These are phyloP conservation scores for Silurus meridionalis DNA, from an alignment of 2,113 vertebrate species.

Conservation along the genomic window DNA sequence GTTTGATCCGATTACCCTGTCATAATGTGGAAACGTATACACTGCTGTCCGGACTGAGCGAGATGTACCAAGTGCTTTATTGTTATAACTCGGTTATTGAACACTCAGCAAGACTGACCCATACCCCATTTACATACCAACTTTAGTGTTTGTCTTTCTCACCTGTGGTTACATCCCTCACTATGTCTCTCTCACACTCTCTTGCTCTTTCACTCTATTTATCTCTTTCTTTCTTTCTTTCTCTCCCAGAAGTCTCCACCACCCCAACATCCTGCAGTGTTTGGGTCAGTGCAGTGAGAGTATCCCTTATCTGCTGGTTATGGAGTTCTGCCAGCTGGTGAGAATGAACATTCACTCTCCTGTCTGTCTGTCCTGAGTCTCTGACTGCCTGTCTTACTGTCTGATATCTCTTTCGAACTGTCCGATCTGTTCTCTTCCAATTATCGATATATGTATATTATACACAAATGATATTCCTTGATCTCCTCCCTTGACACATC, in stretches of 20 bases:
- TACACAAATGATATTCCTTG: background rate
- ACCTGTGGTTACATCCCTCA: background rate
- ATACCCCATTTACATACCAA: constrained; percentile 39
- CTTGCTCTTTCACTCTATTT: background rate
- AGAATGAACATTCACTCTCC: constrained; percentile 48
- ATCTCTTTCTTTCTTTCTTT: background rate
- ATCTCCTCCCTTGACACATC: background rate
- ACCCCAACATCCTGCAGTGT: constrained; percentile 90
- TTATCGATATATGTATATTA: background rate
- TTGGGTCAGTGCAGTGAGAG: constrained; percentile 86
- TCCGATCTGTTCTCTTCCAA: background rate
- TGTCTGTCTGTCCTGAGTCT: background rate
- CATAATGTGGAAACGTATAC: background rate
- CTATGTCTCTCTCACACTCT: background rate
- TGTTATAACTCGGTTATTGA: constrained; percentile 23
- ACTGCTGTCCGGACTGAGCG: background rate
- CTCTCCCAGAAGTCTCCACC: constrained; percentile 80
- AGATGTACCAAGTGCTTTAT: background rate
- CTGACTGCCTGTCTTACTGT: background rate
- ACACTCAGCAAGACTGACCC: constrained; percentile 36
- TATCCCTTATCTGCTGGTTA: constrained; percentile 86
- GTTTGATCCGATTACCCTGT: background rate
- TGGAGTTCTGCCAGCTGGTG: constrained; percentile 94
- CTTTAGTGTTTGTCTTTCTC: background rate
- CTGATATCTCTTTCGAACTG: too few relatives aligned